phyloP scores from a whole-genome alignment of 2,113 vertebrate species.

The Triplophysa rosa region DNA sequence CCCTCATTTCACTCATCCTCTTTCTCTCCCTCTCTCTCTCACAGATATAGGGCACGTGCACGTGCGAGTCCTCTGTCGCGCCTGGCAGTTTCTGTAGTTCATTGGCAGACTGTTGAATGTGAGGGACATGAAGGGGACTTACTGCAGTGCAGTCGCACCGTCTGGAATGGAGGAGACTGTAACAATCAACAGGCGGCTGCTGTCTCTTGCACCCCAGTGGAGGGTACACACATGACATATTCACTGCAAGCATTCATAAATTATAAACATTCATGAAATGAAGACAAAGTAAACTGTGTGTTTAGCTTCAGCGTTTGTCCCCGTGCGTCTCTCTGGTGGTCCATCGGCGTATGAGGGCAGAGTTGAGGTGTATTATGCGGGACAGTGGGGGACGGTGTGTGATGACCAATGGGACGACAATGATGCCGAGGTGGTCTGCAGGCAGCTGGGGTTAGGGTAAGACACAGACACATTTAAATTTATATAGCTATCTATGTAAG shows the following conservation, averaged over 20 bases:
- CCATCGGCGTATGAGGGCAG: conserved; percentile 77
- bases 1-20: not conserved
- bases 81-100: conserved; percentile 71
- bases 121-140: conserved; percentile 83
- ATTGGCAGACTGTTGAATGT: conserved; percentile 83
- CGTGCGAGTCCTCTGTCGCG: conserved; percentile 72
- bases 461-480: conserved; percentile 45
- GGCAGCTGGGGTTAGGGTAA: conserved; percentile 93
- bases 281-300: conserved; percentile 32
- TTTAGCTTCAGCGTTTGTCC: conserved; percentile 70
- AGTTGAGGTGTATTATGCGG: conserved; percentile 87
- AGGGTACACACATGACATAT: conserved; percentile 65
- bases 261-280: not conserved
- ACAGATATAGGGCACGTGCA: conserved; percentile 79
- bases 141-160: conserved; percentile 79
- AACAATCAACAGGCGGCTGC: conserved; percentile 77
- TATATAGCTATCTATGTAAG: too few species aligned
- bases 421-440: conserved; percentile 94
- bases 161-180: conserved; percentile 79
- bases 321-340: conserved; percentile 82
- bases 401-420: conserved; percentile 96
- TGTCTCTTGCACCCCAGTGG: conserved; percentile 77
- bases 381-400: conserved; percentile 95
- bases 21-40: conserved; percentile 39
- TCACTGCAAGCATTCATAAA: conserved; percentile 7